phyloP scores from a whole-genome alignment of 2,113 vertebrate genomes.

The Halcyon senegalensis region DNA sequence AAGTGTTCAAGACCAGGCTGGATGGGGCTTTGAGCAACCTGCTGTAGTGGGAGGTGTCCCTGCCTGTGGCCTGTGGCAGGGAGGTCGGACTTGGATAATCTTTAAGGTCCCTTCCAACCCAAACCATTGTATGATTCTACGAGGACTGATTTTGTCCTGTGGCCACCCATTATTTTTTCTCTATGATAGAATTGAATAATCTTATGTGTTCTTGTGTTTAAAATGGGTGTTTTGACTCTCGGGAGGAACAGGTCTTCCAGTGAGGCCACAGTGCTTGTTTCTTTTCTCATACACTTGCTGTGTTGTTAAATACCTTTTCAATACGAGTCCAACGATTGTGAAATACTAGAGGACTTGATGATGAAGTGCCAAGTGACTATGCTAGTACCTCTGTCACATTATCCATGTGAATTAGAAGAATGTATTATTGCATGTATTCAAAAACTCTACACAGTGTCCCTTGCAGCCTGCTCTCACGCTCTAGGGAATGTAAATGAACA shows the following conservation, averaged over 20 bases:
- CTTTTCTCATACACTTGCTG: neutral
- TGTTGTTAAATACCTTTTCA: neutral
- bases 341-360: neutral
- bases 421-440: neutral
- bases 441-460: neutral
- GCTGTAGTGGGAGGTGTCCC: neutral
- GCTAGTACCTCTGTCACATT: neutral
- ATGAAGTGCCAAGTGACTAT: neutral
- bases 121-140: neutral
- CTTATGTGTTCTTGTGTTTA: neutral
- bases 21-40: neutral
- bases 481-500: fast-evolving
- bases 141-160: neutral
- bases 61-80: neutral
- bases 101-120: neutral
- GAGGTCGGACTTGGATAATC: neutral
- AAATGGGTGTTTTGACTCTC: neutral
- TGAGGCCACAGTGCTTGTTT: neutral
- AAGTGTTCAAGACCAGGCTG: neutral
- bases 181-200: neutral
- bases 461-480: neutral
- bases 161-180: neutral
- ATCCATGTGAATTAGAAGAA: neutral
- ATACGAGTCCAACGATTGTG: neutral
- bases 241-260: neutral